phyloP scores from a whole-genome alignment of 1,140 invertebrate genomes.

The Phortica variegata region DNA sequence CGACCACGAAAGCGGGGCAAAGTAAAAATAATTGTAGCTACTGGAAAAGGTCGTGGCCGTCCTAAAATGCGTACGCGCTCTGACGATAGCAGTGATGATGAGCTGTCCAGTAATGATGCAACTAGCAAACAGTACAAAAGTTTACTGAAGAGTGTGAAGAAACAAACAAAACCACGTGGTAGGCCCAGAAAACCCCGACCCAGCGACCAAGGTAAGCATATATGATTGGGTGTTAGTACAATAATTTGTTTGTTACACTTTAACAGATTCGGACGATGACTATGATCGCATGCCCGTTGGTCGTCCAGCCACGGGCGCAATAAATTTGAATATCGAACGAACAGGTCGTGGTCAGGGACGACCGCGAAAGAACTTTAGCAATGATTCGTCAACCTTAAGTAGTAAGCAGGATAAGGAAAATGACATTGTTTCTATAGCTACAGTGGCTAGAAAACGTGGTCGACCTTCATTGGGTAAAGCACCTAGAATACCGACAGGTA shows the following conservation, averaged over 20 bases:
- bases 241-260: neutral
- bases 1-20: neutral
- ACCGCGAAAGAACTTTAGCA: conserved; percentile 27
- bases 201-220: conserved; percentile 25
- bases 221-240: neutral
- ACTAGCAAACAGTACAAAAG: too few species aligned
- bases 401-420: too few species aligned
- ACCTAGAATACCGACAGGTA: conserved; percentile 26
- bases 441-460: conserved; percentile 34
- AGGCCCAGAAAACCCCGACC: conserved; percentile 31
- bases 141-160: neutral
- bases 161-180: conserved; percentile 16
- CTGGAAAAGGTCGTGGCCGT: conserved; percentile 39
- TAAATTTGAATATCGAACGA: conserved; percentile 39
- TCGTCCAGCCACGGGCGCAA: conserved; percentile 33
- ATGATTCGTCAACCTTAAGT: conserved; percentile 3
- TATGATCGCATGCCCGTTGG: conserved; percentile 31
- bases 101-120: conserved; percentile 2
- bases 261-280: conserved; percentile 24
- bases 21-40: conserved; percentile 3
- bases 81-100: conserved; percentile 12
- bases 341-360: conserved; percentile 41
- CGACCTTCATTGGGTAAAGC: conserved; percentile 18
- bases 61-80: conserved; percentile 12
- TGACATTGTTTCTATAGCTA: conserved; percentile 21